Conservation (phyloP, 2,113 vertebrate genomes). For the Lophochroa leadbeateri region DNA sequence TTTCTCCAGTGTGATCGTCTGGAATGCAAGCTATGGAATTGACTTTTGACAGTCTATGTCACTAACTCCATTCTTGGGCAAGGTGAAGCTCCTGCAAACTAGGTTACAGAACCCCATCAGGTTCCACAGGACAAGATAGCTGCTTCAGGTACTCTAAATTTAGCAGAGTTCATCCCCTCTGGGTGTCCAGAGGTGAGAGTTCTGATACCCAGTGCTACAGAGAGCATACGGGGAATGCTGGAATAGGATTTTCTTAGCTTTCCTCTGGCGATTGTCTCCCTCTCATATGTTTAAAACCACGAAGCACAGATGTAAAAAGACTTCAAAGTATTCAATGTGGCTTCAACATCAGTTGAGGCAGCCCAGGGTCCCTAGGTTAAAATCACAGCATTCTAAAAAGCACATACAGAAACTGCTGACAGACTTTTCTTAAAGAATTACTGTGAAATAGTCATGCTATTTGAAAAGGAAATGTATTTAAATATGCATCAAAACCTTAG, state of each 20-base stretch:
- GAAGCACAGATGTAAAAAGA: neutral
- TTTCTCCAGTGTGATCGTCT: neutral
- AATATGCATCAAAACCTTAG: neutral
- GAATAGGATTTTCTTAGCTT: neutral
- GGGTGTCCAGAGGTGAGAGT: neutral
- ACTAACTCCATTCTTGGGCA: neutral
- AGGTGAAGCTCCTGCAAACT: neutral
- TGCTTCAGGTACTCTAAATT: neutral
- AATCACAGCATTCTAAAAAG: neutral
- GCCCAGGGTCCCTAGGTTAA: neutral
- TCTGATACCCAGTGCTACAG: neutral
- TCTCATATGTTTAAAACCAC: neutral
- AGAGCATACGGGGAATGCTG: neutral
- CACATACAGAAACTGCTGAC: neutral
- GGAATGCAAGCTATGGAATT: neutral
- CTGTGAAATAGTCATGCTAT: neutral
- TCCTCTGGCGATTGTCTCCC: neutral
- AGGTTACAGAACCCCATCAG: neutral
- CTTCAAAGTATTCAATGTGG: neutral
- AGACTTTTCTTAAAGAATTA: neutral
- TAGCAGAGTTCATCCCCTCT: neutral
- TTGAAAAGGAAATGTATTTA: conserved; percentile 14
- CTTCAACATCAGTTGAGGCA: neutral
- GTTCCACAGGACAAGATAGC: neutral
- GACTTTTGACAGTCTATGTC: neutral